Percentiles rank a stretch among this genome's conserved stretches.
phyloP scores from a whole-genome alignment of 2,797 vertebrate species.

The Chloroceryle amazona region DNA sequence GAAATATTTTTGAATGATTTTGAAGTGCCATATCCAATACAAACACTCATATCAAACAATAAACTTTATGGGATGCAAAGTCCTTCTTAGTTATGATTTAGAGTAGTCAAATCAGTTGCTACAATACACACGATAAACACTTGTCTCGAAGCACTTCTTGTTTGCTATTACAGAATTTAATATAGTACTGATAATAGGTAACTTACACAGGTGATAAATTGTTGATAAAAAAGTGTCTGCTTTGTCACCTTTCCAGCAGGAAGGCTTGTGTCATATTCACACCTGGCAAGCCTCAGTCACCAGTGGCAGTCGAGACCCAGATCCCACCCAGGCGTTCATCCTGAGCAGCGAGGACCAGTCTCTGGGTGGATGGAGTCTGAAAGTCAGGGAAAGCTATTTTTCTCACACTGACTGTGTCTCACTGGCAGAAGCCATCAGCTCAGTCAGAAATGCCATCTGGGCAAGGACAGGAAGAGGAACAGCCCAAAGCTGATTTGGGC shows the following conservation, averaged over 20 bases:
- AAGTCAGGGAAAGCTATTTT: accelerated
- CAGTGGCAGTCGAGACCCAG: accelerated
- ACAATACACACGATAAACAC: background rate
- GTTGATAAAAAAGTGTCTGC: background rate
- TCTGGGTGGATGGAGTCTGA: accelerated
- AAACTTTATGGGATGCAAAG: conserved; percentile 19
- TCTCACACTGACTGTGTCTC: background rate
- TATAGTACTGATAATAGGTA: background rate
- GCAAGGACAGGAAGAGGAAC: background rate
- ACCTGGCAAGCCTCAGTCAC: background rate
- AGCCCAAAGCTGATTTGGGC: background rate
- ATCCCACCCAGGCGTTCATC: accelerated
- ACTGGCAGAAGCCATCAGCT: background rate
- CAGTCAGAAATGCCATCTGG: background rate
- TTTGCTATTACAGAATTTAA: background rate
- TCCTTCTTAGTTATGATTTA: background rate
- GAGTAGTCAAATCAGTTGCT: background rate
- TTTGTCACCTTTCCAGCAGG: background rate
- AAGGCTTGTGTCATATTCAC: background rate
- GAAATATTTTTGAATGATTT: background rate
- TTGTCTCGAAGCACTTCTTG: background rate
- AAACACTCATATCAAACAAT: background rate
- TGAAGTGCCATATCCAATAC: background rate
- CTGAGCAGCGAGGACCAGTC: background rate
- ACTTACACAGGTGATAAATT: background rate